These are phyloP conservation scores for Chrysomela aeneicollis DNA, from an alignment of 2,888 invertebrate genomes.

Conservation along the genomic window DNA sequence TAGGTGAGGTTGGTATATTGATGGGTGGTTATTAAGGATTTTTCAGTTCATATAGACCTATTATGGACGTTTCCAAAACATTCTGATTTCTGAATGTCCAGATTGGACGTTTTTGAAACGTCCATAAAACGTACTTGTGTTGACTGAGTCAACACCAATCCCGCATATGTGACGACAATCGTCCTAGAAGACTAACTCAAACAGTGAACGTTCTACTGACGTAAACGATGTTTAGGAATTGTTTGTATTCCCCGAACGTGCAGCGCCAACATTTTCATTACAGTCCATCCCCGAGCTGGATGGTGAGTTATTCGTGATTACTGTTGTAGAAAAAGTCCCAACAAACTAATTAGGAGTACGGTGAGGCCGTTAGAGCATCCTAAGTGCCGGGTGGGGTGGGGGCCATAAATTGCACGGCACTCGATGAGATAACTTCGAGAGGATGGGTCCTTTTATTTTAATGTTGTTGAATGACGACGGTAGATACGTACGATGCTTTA, in stretches of 20 bases:
- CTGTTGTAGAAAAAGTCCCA: constrained; percentile 26
- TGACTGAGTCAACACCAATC: neutral
- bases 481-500: neutral
- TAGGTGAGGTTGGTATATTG: too few species aligned
- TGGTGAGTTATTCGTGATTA: constrained; percentile 26
- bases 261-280: constrained; percentile 27
- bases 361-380: constrained; percentile 6
- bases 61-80: too few species aligned
- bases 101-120: too few species aligned
- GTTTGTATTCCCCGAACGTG: constrained; percentile 25
- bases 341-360: constrained; percentile 21
- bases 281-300: constrained; percentile 13
- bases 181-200: neutral
- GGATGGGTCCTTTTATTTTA: constrained; percentile 10
- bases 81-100: too few species aligned
- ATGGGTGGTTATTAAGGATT: too few species aligned
- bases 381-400: constrained; percentile 1
- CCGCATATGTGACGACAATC: neutral
- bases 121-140: too few species aligned
- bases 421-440: constrained; percentile 12
- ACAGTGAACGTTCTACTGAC: neutral
- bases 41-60: too few species aligned
- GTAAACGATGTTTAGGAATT: constrained; percentile 19
- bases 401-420: constrained; percentile 5
- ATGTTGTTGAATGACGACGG: constrained; percentile 9